Conservation (phyloP, 2,113 vertebrate species). For the Apistogramma diplotaenia region DNA sequence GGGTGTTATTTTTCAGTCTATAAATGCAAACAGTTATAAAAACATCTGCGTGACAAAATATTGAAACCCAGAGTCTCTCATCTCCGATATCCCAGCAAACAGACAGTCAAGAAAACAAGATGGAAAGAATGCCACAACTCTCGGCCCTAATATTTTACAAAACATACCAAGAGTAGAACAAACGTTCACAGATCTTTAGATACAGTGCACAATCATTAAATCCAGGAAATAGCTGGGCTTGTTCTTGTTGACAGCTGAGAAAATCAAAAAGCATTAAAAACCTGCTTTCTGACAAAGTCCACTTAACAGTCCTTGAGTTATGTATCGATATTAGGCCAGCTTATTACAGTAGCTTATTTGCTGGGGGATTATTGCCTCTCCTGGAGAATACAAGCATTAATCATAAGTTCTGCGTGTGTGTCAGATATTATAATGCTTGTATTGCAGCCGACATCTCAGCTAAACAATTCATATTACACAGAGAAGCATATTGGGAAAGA, state of each 20-base stretch:
- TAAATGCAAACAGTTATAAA: slow-evolving; percentile 37
- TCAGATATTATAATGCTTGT: slow-evolving; percentile 4
- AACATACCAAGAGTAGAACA: slow-evolving; percentile 27
- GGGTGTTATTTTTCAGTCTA: slow-evolving; percentile 25
- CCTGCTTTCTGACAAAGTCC: slow-evolving; percentile 26
- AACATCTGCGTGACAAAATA: slow-evolving; percentile 22
- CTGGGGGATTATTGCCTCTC: slow-evolving; percentile 61
- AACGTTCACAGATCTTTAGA: slow-evolving; percentile 66
- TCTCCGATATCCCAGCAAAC: slow-evolving; percentile 8
- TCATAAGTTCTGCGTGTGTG: slow-evolving; percentile 12
- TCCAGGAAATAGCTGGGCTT: slow-evolving; percentile 44
- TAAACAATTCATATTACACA: background rate
- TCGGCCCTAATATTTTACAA: slow-evolving; percentile 26
- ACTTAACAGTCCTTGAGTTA: slow-evolving; percentile 54
- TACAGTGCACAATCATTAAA: slow-evolving; percentile 63
- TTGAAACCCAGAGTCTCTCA: slow-evolving; percentile 29
- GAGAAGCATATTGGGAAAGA: background rate
- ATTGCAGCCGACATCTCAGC: background rate
- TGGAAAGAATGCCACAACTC: slow-evolving; percentile 18
- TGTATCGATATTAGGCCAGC: slow-evolving; percentile 43
- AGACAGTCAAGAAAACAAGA: slow-evolving; percentile 5
- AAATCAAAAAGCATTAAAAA: slow-evolving; percentile 47
- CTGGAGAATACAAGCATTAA: slow-evolving; percentile 29
- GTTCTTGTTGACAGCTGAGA: slow-evolving; percentile 37
- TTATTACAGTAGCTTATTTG: slow-evolving; percentile 69